phyloP scores from a whole-genome alignment of 2,888 invertebrate species.

The Noctua fimbriata region DNA sequence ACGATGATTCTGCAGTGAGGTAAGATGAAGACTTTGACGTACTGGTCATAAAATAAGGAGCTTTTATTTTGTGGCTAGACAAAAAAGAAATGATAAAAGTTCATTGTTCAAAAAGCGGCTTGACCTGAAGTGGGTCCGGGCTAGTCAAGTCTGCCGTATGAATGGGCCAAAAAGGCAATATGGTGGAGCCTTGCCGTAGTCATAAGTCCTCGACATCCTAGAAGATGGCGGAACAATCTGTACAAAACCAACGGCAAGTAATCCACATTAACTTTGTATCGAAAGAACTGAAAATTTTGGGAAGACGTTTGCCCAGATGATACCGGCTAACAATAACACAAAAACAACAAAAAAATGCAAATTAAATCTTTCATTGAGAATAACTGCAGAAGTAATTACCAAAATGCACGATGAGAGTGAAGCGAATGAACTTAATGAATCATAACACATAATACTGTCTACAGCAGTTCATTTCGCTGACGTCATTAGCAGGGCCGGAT shows the following conservation, averaged over 20 bases:
- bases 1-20: not conserved
- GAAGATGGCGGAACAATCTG: not conserved
- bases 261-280: not conserved
- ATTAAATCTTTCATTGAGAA: not conserved
- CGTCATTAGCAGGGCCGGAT: constrained; percentile 43
- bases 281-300: not conserved
- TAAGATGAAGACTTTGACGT: not conserved
- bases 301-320: not conserved
- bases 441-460: constrained; percentile 32
- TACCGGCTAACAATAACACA: not conserved
- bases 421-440: constrained; percentile 34
- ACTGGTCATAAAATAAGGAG: not conserved
- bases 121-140: not conserved
- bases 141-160: not conserved
- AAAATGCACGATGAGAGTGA: not conserved
- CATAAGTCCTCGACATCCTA: not conserved
- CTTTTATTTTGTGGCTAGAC: not conserved
- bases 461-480: constrained; percentile 21
- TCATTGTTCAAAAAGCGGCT: not conserved
- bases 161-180: not conserved
- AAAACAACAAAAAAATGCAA: not conserved
- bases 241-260: not conserved
- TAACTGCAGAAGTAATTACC: not conserved
- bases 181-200: not conserved
- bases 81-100: not conserved